A percentile compares a stretch with the other conserved stretches of the same genome.
Conservation (phyloP, 2,113 vertebrate genomes). For the Vidua chalybeata region DNA sequence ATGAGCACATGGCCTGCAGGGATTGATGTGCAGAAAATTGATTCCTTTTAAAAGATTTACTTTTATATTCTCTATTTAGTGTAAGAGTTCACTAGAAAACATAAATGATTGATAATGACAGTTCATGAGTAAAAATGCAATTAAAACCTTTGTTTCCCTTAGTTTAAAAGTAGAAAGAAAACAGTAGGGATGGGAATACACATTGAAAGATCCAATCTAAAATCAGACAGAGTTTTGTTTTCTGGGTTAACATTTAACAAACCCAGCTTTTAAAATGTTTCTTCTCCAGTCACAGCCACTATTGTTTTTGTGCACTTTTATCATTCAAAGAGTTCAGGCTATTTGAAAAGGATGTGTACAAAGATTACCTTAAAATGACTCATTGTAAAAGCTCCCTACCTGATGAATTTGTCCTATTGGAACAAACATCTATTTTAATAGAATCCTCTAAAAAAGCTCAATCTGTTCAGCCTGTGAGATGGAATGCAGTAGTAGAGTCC, state of each 20-base stretch:
- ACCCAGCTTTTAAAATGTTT: background rate
- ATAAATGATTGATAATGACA: slow-evolving; percentile 65
- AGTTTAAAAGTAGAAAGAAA: slow-evolving; percentile 35
- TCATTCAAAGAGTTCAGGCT: slow-evolving; percentile 14
- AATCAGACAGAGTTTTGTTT: slow-evolving; percentile 35
- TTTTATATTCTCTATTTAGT: slow-evolving; percentile 71
- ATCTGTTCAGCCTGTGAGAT: slow-evolving; percentile 24
- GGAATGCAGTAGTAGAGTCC: slow-evolving; percentile 54
- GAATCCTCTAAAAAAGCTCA: slow-evolving; percentile 36
- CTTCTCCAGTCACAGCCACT: background rate
- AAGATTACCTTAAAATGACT: slow-evolving; percentile 40
- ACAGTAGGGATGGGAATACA: background rate
- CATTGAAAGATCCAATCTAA: slow-evolving; percentile 37
- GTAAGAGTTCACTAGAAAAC: slow-evolving; percentile 18
- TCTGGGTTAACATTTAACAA: slow-evolving; percentile 38
- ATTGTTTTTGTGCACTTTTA: slow-evolving; percentile 42
- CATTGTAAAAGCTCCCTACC: slow-evolving; percentile 30
- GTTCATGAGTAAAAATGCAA: slow-evolving; percentile 48
- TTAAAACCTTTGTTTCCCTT: slow-evolving; percentile 58
- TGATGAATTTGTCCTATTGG: slow-evolving; percentile 29
- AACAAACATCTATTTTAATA: slow-evolving; percentile 46
- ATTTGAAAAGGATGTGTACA: slow-evolving; percentile 44
- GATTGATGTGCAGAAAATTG: slow-evolving; percentile 71
- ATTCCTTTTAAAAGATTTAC: slow-evolving; percentile 72
- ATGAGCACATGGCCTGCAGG: slow-evolving; percentile 77